Conservation (phyloP, 2,113 vertebrate species). For the Indri indri region DNA sequence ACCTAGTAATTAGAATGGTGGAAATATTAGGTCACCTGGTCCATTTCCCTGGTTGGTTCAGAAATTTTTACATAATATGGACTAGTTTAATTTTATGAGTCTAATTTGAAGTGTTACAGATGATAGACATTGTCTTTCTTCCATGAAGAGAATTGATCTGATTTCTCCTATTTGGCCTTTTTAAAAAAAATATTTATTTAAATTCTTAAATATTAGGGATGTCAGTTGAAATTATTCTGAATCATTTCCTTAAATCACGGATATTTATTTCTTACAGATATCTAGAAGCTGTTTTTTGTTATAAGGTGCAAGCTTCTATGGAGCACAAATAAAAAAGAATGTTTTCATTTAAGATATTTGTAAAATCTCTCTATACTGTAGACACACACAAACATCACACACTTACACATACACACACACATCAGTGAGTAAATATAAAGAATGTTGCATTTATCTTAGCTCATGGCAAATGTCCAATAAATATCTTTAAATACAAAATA, state of each 20-base stretch:
- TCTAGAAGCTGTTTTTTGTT: background rate
- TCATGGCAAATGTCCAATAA: background rate
- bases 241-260: conserved; percentile 5
- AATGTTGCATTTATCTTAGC: background rate
- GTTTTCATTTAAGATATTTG: conserved; percentile 38
- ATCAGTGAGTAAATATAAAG: background rate
- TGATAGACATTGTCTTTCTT: conserved; percentile 38
- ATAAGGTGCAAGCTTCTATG: background rate
- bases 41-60: conserved; percentile 45
- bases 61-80: conserved; percentile 40
- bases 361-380: background rate
- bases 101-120: conserved; percentile 51
- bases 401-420: background rate
- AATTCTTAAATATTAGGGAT: background rate
- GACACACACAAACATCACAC: background rate
- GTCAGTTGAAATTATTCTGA: conserved; percentile 47
- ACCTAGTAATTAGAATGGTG: conserved; percentile 64
- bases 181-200: background rate
- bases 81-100: conserved; percentile 41
- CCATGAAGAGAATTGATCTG: background rate
- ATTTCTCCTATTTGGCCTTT: background rate
- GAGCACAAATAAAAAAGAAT: background rate
- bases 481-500: background rate
- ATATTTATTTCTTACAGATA: conserved; percentile 17
- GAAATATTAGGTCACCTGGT: conserved; percentile 52